Conservation (phyloP, 2,888 invertebrate genomes). For the Dynastes grantii region DNA sequence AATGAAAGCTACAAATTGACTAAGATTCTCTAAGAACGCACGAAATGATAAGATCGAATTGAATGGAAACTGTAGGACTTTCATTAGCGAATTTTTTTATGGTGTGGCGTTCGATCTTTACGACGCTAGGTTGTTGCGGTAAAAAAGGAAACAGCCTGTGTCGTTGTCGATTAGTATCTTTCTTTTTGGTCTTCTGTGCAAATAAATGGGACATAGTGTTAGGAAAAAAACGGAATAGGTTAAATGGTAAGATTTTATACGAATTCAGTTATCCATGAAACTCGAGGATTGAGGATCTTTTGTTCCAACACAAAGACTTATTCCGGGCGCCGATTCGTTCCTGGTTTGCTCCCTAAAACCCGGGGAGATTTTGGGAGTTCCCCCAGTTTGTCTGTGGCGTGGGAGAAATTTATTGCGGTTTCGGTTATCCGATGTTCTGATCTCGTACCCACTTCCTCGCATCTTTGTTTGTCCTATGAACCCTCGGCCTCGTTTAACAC, state of each 20-base stretch:
- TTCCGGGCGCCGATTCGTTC: slow-evolving; percentile 53
- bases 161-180: slow-evolving; percentile 43
- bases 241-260: slow-evolving; percentile 57
- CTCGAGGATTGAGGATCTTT: slow-evolving; percentile 55
- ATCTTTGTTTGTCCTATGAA: slow-evolving; percentile 51
- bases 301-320: slow-evolving; percentile 59
- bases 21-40: background rate
- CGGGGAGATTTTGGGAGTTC: no score
- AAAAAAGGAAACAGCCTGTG: slow-evolving; percentile 34
- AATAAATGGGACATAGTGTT: slow-evolving; percentile 28
- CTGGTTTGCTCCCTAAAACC: no score
- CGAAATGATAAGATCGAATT: slow-evolving; percentile 8
- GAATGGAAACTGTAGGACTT: slow-evolving; percentile 13
- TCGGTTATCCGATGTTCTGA: slow-evolving; percentile 60
- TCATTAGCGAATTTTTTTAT: slow-evolving; percentile 11
- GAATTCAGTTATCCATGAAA: slow-evolving; percentile 52
- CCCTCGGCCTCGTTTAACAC: slow-evolving; percentile 47
- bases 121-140: background rate
- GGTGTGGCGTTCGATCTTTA: background rate
- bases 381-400: slow-evolving; percentile 57
- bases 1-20: background rate
- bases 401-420: slow-evolving; percentile 61
- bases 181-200: slow-evolving; percentile 24
- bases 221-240: slow-evolving; percentile 54
- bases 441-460: slow-evolving; percentile 52